Base-by-base conservation (phyloP, 2,888 invertebrate genomes). In the Trissolcus japonicus region DNA sequence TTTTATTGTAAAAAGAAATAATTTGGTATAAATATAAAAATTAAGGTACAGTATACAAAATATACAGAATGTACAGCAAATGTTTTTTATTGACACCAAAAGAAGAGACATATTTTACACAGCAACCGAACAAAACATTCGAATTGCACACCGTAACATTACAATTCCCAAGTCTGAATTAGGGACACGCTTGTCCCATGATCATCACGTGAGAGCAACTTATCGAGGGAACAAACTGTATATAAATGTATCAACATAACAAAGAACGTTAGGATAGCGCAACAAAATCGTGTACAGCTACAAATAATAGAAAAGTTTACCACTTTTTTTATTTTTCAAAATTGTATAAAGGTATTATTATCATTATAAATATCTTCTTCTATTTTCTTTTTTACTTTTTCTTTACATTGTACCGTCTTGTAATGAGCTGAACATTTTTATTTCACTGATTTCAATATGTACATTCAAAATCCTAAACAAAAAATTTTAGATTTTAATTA, bases 201-300 rank as follows among this genome's bases (percentile, higher is more conserved):
- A 62, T 35, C 35, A 35, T 57, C 13, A 75, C 63, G 75, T 68
- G 75, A 75, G 75, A 73, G 73, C 43, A 69, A 55, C 56, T 55
- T 50, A 68, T 29, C 19, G 19, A 19, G 43, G 55, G 56, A 54
- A 61, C 19, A 48, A 65, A 65, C 11, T 9, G 25, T 46, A 35
- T 35, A 63, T 21, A 59, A 19, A 57, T 16, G 25, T 21, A 21
- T 16, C n/a, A 53, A 72, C 6, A 43, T 55, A 54, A 48, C 13
- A 46, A 66, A 66, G 41, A 48, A 59, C 56, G 66, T 48, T 48
- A 51, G 61, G 60, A 56, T 56, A 61, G 73, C 66, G 73, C 73
- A 66, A 73, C 57, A 65, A 60, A 65, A 60, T 72, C 29, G 65
- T 72, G 65, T 72, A 72, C 72, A 60, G 25, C 7, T 54, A 48